Percentiles rank a stretch among this genome's conserved stretches.
phyloP scores from a whole-genome alignment of 2,113 vertebrate species.

The Nyctibius bracteatus region DNA sequence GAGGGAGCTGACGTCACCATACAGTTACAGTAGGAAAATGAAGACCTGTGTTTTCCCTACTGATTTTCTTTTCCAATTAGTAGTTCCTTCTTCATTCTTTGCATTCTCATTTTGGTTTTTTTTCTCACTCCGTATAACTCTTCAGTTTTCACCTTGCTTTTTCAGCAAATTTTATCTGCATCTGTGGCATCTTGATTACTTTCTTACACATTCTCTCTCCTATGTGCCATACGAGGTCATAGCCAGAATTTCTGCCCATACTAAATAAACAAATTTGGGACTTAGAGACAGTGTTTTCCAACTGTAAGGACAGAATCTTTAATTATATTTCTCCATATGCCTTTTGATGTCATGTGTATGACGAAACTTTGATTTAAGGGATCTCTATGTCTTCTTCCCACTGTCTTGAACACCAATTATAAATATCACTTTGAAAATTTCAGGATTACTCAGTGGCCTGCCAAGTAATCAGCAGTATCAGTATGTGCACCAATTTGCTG shows the following conservation, averaged over 20 bases:
- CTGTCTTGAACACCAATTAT: neutral
- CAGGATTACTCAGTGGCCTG: neutral
- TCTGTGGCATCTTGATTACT: neutral
- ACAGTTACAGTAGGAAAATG: neutral
- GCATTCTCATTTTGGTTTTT: neutral
- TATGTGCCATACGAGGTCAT: neutral
- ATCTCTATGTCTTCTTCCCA: neutral
- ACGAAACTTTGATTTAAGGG: neutral
- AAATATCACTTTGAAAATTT: neutral
- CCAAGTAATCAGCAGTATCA: constrained; percentile 28
- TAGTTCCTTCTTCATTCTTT: neutral
- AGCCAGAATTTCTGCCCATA: neutral
- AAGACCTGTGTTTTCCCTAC: neutral
- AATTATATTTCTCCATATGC: neutral
- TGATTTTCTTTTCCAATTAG: neutral
- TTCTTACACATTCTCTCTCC: neutral
- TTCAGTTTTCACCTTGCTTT: neutral
- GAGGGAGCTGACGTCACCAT: neutral
- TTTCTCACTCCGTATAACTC: neutral
- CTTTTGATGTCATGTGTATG: neutral
- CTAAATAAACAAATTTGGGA: neutral
- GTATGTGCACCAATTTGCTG: neutral
- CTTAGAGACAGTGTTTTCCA: neutral
- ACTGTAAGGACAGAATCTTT: neutral
- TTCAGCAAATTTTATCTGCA: neutral